Evolutionary conservation across 2,888 invertebrate genomes (phyloP).

Genomic region (Epiperipatus broadwayi): DNA sequence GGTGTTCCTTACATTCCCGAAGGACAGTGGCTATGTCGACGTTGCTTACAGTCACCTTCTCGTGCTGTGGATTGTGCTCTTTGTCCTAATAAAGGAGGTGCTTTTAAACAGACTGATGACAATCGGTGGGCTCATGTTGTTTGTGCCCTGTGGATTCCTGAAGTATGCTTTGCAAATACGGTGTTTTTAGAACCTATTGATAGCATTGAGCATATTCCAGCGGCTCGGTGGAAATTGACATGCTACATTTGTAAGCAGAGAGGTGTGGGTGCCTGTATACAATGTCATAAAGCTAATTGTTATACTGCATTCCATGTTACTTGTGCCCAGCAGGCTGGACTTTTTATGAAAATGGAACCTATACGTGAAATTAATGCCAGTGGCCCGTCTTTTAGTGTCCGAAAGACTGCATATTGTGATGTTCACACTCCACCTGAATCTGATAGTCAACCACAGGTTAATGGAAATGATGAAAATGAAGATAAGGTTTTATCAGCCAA

Average conservation of each 20-base stretch:
- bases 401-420: constrained; percentile 90
- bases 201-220: constrained; percentile 83
- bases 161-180: constrained; percentile 89
- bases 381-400: constrained; percentile 59
- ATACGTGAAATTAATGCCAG: constrained; percentile 41
- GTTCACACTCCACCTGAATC: constrained; percentile 63
- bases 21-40: constrained; percentile 89
- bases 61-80: constrained; percentile 89
- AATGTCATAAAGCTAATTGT: constrained; percentile 88
- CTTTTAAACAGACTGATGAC: constrained; percentile 93
- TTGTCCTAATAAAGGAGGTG: constrained; percentile 92
- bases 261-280: constrained; percentile 86
- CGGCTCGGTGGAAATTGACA: constrained; percentile 83
- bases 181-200: constrained; percentile 93
- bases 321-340: constrained; percentile 79
- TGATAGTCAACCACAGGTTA: constrained; percentile 22
- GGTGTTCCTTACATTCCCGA: constrained; percentile 93
- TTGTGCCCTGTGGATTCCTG: constrained; percentile 97
- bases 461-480: constrained; percentile 17
- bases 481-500: not conserved
- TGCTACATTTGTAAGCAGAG: constrained; percentile 91
- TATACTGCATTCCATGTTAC: constrained; percentile 98
- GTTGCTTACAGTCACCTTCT: constrained; percentile 89
- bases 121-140: constrained; percentile 95
- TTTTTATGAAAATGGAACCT: constrained; percentile 93